phyloP scores from a whole-genome alignment of 2,797 vertebrate species.

The Arremon aurantiirostris region DNA sequence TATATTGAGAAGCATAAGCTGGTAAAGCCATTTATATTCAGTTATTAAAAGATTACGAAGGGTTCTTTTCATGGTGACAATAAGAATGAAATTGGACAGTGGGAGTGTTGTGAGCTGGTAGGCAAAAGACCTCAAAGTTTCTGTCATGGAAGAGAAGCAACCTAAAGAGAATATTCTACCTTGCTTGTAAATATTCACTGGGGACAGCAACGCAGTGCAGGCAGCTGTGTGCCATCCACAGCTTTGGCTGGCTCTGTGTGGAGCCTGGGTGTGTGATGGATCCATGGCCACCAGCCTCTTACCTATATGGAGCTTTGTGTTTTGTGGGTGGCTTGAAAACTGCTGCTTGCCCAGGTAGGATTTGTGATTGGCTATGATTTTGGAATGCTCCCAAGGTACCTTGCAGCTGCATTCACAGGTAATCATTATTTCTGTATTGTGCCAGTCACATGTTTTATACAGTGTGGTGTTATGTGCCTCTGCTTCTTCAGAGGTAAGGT shows the following conservation, averaged over 20 bases:
- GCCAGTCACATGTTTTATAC: not conserved
- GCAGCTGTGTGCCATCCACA: not conserved
- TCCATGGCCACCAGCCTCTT: not conserved
- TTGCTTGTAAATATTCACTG: rapidly evolving
- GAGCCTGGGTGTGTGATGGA: rapidly evolving
- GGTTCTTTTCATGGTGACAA: not conserved
- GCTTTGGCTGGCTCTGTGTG: not conserved
- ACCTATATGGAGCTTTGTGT: not conserved
- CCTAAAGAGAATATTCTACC: not conserved
- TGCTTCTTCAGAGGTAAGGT: not conserved
- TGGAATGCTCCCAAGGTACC: not conserved
- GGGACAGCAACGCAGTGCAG: rapidly evolving
- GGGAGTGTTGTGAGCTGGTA: not conserved
- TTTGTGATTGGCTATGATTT: not conserved
- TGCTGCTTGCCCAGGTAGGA: not conserved
- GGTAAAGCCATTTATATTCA: not conserved
- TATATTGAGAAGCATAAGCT: not conserved
- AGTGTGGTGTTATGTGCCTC: rapidly evolving
- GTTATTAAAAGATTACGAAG: not conserved
- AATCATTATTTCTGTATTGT: not conserved
- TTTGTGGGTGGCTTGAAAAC: not conserved
- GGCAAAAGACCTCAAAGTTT: not conserved
- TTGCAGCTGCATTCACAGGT: rapidly evolving
- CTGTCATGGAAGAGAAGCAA: not conserved
- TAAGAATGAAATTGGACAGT: not conserved